phyloP scores from a whole-genome alignment of 2,797 vertebrate genomes.

The Gallirallus australis region DNA sequence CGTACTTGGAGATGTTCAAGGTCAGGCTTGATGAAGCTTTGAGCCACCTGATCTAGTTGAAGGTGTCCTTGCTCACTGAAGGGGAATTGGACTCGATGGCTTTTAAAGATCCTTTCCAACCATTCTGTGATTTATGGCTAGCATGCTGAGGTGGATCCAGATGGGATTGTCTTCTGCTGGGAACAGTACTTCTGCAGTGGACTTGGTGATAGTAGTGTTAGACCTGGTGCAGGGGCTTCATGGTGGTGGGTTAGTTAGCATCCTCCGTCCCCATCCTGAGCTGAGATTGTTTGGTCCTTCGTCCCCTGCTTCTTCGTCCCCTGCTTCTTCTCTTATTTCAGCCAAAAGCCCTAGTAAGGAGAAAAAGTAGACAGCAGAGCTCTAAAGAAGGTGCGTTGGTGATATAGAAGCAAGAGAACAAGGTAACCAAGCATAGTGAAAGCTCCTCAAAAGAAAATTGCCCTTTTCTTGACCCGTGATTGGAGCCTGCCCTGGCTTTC shows the following conservation, averaged over 20 bases:
- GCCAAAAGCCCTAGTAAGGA: not conserved
- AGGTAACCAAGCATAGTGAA: not conserved
- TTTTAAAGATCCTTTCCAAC: no score
- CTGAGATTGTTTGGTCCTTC: not conserved
- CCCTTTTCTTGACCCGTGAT: slow-evolving; percentile 55
- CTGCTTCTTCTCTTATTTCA: not conserved
- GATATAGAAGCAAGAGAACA: not conserved
- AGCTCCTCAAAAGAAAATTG: not conserved
- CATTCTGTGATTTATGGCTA: no score
- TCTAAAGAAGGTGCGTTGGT: not conserved
- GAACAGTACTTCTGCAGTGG: not conserved
- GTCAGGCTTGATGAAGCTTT: no score
- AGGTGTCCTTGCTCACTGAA: no score
- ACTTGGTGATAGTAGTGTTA: not conserved
- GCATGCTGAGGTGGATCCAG: not conserved
- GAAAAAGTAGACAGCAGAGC: not conserved
- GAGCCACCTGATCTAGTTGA: no score
- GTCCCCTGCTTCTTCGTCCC: rapidly evolving
- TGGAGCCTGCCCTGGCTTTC: slow-evolving; percentile 23
- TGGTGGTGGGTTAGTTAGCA: not conserved
- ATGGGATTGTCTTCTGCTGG: not conserved
- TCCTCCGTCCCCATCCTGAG: not conserved
- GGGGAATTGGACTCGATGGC: no score
- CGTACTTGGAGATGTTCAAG: no score
- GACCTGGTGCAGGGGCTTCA: not conserved